Percentiles rank a stretch among this genome's conserved stretches.
phyloP scores from a whole-genome alignment of 2,113 vertebrate genomes.

The Podilymbus podiceps region DNA sequence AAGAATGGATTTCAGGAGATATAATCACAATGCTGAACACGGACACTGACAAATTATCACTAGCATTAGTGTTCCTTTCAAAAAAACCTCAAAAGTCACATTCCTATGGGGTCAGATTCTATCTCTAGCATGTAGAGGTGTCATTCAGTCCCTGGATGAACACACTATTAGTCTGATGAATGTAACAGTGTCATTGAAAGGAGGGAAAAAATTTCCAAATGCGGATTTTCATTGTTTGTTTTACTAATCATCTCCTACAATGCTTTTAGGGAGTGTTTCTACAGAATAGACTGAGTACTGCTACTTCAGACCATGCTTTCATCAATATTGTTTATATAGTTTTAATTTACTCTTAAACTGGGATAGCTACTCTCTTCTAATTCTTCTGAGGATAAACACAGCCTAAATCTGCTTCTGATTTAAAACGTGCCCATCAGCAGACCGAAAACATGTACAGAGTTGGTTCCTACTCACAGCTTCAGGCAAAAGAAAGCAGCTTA shows the following conservation, averaged over 20 bases:
- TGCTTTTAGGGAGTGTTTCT: neutral
- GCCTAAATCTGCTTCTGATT: neutral
- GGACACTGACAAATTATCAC: neutral
- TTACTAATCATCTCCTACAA: neutral
- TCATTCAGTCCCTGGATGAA: neutral
- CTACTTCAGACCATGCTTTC: neutral
- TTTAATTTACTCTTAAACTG: neutral
- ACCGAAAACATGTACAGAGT: neutral
- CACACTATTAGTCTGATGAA: neutral
- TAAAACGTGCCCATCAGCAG: neutral
- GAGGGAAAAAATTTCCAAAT: neutral
- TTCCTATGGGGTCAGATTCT: neutral
- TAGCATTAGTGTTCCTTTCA: neutral
- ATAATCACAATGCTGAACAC: neutral
- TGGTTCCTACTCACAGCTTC: conserved; percentile 4
- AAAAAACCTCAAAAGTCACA: neutral
- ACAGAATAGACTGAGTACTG: neutral
- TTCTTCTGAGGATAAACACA: neutral
- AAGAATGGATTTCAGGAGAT: neutral
- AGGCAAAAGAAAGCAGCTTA: conserved; percentile 37
- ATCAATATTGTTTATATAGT: neutral
- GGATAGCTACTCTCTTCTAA: neutral
- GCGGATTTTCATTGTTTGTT: neutral
- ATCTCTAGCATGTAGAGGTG: neutral
- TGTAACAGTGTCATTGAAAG: neutral